Percentiles rank a stretch among this genome's conserved stretches.
Conservation (phyloP, 2,888 invertebrate species). For the Taphrorychus bicolor region DNA sequence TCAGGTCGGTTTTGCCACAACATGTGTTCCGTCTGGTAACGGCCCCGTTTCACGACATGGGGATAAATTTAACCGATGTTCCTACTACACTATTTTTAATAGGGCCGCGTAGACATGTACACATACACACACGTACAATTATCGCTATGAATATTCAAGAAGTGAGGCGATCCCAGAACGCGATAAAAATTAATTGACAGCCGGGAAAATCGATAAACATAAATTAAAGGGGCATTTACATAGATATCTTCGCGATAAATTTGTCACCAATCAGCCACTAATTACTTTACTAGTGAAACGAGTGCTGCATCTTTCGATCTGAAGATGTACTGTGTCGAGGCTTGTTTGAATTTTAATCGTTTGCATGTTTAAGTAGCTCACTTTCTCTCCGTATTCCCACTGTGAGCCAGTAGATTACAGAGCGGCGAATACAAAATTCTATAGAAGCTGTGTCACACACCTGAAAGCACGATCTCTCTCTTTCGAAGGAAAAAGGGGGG, state of each 20-base stretch:
- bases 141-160: not conserved
- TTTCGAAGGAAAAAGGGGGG: constrained; percentile 23
- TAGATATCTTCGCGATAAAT: constrained; percentile 16
- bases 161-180: not conserved
- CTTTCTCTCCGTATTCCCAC: not conserved
- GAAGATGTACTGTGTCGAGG: constrained; percentile 19
- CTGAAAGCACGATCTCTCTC: constrained; percentile 25
- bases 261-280: constrained; percentile 18
- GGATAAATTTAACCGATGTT: constrained; percentile 21
- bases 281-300: constrained; percentile 16
- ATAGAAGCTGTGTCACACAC: too few relatives aligned
- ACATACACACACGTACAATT: not conserved
- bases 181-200: constrained; percentile 10
- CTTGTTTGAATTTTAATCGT: constrained; percentile 23
- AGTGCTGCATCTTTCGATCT: constrained; percentile 13
- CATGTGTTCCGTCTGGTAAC: constrained; percentile 32
- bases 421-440: too few relatives aligned
- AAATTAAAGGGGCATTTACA: constrained; percentile 13
- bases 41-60: constrained; percentile 24
- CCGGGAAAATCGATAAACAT: constrained; percentile 14
- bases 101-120: not conserved
- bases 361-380: constrained; percentile 10
- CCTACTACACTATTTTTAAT: not conserved
- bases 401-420: not conserved
- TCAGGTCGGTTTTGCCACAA: constrained; percentile 24